Conservation (phyloP, 2,888 invertebrate species). For the Agrochola macilenta region DNA sequence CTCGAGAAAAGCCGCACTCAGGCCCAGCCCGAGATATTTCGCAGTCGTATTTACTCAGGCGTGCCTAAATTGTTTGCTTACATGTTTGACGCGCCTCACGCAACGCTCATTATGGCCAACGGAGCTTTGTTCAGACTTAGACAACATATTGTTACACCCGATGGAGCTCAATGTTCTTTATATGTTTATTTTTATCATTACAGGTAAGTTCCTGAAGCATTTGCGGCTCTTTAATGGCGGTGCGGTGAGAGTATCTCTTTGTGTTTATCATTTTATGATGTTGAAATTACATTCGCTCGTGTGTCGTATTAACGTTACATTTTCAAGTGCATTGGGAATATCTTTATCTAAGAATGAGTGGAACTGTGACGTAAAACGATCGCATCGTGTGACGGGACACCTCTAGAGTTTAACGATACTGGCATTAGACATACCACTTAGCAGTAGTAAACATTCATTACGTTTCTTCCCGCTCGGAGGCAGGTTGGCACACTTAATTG, state of each 20-base stretch:
- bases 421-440: conserved; percentile 76
- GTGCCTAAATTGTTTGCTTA: conserved; percentile 90
- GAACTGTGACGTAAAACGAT: conserved; percentile 37
- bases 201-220: conserved; percentile 85
- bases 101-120: conserved; percentile 89
- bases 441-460: conserved; percentile 85
- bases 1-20: conserved; percentile 84
- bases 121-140: conserved; percentile 88
- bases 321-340: conserved; percentile 52
- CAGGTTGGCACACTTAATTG: conserved; percentile 88
- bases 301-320: conserved; percentile 46
- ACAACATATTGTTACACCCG: conserved; percentile 88
- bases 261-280: conserved; percentile 67
- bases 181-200: conserved; percentile 88
- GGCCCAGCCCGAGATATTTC: conserved; percentile 87
- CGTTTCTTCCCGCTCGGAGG: conserved; percentile 83
- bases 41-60: conserved; percentile 90
- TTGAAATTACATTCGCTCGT: conserved; percentile 42
- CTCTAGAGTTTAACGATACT: conserved; percentile 69
- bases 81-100: conserved; percentile 90
- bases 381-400: conserved; percentile 40
- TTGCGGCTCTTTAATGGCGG: conserved; percentile 81
- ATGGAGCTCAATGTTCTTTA: conserved; percentile 86
- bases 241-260: conserved; percentile 84
- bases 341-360: conserved; percentile 59